These are phyloP conservation scores for Danio tinwini DNA, from an alignment of 2,797 vertebrate species.

Conservation along the genomic window DNA sequence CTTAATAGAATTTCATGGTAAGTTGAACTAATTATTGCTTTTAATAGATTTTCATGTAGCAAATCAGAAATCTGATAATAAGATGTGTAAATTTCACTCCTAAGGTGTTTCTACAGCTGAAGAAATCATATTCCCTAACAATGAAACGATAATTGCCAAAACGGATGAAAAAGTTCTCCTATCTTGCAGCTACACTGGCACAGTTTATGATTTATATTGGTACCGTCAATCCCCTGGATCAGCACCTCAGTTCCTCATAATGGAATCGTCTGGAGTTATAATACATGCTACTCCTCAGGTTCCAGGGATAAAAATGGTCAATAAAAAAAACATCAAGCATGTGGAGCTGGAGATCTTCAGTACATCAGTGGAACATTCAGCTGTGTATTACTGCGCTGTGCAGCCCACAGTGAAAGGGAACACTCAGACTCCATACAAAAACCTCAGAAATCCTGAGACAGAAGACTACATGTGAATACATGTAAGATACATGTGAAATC, in stretches of 20 bases:
- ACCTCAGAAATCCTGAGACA: slow-evolving; percentile 1
- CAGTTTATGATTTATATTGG: background rate
- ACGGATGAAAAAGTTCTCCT: background rate
- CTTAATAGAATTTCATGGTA: background rate
- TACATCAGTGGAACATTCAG: slow-evolving; percentile 39
- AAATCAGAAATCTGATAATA: background rate
- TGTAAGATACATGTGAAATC: too few species aligned
- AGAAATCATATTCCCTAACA: background rate
- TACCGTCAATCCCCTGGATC: slow-evolving; percentile 16
- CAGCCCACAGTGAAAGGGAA: slow-evolving; percentile 46
- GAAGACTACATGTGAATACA: too few species aligned
- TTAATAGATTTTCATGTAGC: background rate
- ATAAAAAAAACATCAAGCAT: background rate
- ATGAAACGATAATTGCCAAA: slow-evolving; percentile 6
- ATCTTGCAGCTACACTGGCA: background rate
- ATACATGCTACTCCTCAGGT: background rate
- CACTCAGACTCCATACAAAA: slow-evolving; percentile 29
- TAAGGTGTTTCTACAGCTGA: background rate
- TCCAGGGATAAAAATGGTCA: background rate
- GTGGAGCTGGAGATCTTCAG: background rate
- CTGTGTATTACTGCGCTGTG: slow-evolving; percentile 55
- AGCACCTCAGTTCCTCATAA: slow-evolving; percentile 15
- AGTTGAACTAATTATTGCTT: background rate
- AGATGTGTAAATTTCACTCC: background rate
- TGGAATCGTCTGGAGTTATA: background rate